Conservation (phyloP, 2,113 vertebrate genomes). For the Acrocephalus kingi region DNA sequence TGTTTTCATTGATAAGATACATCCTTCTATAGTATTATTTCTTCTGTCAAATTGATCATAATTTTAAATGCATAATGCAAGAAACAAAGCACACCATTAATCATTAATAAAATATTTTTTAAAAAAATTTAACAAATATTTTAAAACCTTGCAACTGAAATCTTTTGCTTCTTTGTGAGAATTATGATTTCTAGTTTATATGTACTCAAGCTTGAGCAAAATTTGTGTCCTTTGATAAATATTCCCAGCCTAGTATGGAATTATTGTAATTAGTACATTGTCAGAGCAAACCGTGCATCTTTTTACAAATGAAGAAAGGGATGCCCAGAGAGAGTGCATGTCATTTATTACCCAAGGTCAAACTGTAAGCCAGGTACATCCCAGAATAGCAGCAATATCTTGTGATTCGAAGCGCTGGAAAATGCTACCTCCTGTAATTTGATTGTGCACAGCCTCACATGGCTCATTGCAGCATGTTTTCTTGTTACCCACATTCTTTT, state of each 20-base stretch:
- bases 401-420: slow-evolving; percentile 39
- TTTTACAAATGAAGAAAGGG: neutral
- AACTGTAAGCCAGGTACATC: slow-evolving; percentile 30
- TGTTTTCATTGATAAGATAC: neutral
- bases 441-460: slow-evolving; percentile 53
- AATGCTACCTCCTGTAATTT: slow-evolving; percentile 60
- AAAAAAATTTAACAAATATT: neutral
- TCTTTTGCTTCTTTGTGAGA: neutral
- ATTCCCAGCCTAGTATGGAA: neutral
- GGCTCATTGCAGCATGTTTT: slow-evolving; percentile 44
- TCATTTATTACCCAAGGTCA: slow-evolving; percentile 55
- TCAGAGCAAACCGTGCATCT: neutral
- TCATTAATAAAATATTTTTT: neutral
- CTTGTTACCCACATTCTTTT: neutral
- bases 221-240: neutral
- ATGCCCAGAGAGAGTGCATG: neutral
- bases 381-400: slow-evolving; percentile 54
- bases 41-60: neutral
- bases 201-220: neutral
- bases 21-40: neutral
- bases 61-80: neutral
- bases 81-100: neutral
- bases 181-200: neutral
- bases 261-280: neutral
- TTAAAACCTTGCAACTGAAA: neutral